Evolutionary conservation across 2,888 invertebrate genomes (phyloP), one percentile per base, ranked within the genome.

Genomic region (Drosophila seclusa): DNA sequence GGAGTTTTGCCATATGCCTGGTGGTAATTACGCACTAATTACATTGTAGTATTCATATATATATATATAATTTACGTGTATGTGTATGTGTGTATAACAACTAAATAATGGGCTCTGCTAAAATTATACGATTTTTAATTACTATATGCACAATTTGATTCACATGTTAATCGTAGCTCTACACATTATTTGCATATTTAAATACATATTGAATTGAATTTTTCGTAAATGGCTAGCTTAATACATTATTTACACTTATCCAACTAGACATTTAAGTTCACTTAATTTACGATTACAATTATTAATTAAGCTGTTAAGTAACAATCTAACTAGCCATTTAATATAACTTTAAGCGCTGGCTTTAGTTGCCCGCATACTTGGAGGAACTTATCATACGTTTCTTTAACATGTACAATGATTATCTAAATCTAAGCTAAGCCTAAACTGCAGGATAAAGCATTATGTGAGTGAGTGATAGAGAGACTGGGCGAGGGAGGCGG

Each of bases 61-160:
- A 29, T 63, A 21, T 54, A 4, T 50, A 48, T 67, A 40, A 21
- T 57, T 13, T 49, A 29, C 57, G 16, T 38, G 32, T 32, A 1
- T 32, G 32, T 32, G 16, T 50, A 38, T 54, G 69, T 73, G 21
- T 52, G 57, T 61, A 49, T 66, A 67, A 85, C 80, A 87, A 89
- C 78, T 86, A 82, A 68, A 68, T 83, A 75, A 67, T 54, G 64
- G 57, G 54, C 67, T 69, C 64, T 63, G 73, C 60, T 80, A 64
- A 59, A 71, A 70, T 76, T 76, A 71, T 60, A 65, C 40, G 45
- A 67, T 66, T 76, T 68, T 83, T 83, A 78, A 82, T 83, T 80
- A 82, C 82, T 86, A 89, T 86, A 86, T 87, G 86, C 89, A 89
- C 89, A 86, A 83, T 78, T 87, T 82, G 54, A 89, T 82, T 80